Evolutionary conservation across 2,113 vertebrate species (phyloP), one percentile per base, ranked within the genome.

Genomic region (Ciconia boyciana): DNA sequence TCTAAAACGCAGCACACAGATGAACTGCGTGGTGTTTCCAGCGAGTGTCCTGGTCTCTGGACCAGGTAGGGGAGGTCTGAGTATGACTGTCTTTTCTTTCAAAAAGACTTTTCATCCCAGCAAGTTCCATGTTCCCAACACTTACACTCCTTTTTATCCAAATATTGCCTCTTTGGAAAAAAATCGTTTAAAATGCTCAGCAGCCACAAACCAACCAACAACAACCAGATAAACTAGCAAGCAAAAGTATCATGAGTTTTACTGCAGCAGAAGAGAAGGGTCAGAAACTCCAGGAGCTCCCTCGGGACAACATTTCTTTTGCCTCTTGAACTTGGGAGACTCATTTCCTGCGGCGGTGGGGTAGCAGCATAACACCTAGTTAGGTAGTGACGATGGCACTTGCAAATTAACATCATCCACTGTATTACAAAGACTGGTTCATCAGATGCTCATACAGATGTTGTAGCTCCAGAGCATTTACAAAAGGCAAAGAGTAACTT

Each of bases 381-480:
- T 61, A 39, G 41, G 43, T 4, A 64, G 31, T 1, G 3, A 65
- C 44, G 68, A 64, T 34, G 29, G 10, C 48, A 43, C 62, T 76
- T 32, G 43, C 32, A 83, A 74, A 87, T 44, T 13, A 31, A 7
- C 34, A n/a, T 48, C 83, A 89, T 31, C 32, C 34, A 49, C 34
- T 51, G 17, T 36, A 54, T 75, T 88, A 89, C 57, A 96, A 88
- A 81, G 54, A 66, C 66, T 57, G 7, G 26, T 90, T 83, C 7
- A 7, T 91, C 86, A 90, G 55, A 92, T 89, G 71, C 70, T 91
- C 28, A 41, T 75, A 94, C 70, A 96, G 64, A 94, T 78, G 72
- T 36, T 94, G 66, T 46, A 95, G 89, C 88, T 97, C 55, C 51
- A 89, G 91, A 97, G 95, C 83, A 95, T 94, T 97, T 95, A 93